These are phyloP conservation scores for Nycteola revayana DNA, from an alignment of 2,888 invertebrate species.

Conservation along the genomic window DNA sequence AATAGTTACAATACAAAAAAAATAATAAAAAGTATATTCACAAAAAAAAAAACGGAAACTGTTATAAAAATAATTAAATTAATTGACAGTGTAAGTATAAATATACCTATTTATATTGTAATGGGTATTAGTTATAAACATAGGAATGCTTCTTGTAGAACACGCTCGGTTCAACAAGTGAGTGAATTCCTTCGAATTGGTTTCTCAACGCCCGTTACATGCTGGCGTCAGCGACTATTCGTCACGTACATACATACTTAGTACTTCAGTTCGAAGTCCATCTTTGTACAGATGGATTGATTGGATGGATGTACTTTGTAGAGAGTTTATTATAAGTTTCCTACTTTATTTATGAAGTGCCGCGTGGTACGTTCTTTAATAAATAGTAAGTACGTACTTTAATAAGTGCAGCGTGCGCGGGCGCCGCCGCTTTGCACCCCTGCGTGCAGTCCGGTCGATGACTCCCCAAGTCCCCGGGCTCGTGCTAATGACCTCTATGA, in stretches of 20 bases:
- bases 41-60: no score
- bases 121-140: no score
- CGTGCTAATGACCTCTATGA: conserved; percentile 63
- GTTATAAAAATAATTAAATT: no score
- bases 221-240: conserved; percentile 25
- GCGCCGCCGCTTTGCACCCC: conserved; percentile 46
- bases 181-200: conserved; percentile 23
- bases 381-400: conserved; percentile 11
- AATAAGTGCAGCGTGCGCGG: conserved; percentile 29
- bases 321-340: no score
- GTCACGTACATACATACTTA: conserved; percentile 24
- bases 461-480: conserved; percentile 58
- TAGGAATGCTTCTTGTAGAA: conserved; percentile 14
- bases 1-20: no score
- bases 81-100: no score
- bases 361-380: conserved; percentile 24
- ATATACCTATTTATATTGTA: no score
- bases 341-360: conserved; percentile 13
- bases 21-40: no score
- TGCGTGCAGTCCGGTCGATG: conserved; percentile 67
- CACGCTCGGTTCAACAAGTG: conserved; percentile 18
- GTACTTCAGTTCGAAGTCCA: not conserved
- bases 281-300: no score
- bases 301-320: no score
- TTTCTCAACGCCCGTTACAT: conserved; percentile 12